Evolutionary conservation across 2,113 vertebrate genomes (phyloP).

Genomic region (Geococcyx californianus): DNA sequence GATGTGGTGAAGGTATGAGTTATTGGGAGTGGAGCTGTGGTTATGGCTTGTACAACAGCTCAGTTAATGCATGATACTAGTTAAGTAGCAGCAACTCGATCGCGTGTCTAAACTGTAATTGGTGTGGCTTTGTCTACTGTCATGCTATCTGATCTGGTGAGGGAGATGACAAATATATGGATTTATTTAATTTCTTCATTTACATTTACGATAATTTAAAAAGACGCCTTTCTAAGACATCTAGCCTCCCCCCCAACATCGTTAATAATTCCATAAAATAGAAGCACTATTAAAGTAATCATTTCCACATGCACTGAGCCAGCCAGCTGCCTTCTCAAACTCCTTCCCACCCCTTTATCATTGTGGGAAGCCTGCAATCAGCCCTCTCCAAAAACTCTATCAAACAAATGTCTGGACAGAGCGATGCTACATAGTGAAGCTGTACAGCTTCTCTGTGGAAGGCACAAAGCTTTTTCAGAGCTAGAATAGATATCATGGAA

Average conservation of each 20-base stretch:
- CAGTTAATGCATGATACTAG: neutral
- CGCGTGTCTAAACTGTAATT: neutral
- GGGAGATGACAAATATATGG: constrained; percentile 59
- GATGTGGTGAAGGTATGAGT: neutral
- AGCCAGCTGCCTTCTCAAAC: constrained; percentile 36
- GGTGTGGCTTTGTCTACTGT: constrained; percentile 42
- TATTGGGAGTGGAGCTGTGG: neutral
- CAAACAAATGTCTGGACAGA: constrained; percentile 5
- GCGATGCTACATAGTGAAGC: neutral
- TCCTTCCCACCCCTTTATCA: constrained; percentile 41
- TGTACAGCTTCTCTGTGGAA: neutral
- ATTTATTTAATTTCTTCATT: constrained; percentile 56
- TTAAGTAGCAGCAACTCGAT: constrained; percentile 12
- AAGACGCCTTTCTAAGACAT: neutral
- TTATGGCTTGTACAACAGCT: neutral
- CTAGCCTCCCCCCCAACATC: neutral
- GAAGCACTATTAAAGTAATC: constrained; percentile 56
- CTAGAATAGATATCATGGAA: neutral
- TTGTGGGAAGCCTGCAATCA: constrained; percentile 55
- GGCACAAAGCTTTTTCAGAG: neutral
- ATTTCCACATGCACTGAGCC: constrained; percentile 40
- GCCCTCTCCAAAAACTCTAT: constrained; percentile 5
- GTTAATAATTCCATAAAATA: constrained; percentile 62
- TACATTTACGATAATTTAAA: constrained; percentile 47
- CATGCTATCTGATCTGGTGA: constrained; percentile 49